Evolutionary conservation across 2,888 invertebrate species (phyloP), one percentile per base, ranked within the genome.

Genomic region (Lobophora halterata): DNA sequence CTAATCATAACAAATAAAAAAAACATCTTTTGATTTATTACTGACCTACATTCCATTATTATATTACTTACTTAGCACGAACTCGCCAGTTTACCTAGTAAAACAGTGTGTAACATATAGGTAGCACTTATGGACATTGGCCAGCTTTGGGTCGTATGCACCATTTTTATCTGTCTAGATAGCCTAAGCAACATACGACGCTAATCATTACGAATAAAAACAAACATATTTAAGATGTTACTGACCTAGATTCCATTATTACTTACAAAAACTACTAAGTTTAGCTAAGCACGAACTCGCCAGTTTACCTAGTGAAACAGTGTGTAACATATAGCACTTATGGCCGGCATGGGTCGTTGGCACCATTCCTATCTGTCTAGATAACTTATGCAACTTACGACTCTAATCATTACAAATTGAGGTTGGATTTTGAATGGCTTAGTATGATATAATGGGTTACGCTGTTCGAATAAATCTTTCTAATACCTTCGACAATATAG

Each of bases 71-170:
- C 31, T 34, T 54, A 43, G 51, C 54, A 52, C 58, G 49, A 55
- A 41, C 13, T 17, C 10, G n/a, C 12, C 54, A n/a, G n/a, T n/a
- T 58, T 54, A 59, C 56, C 52, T 32, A 56, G 54, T 58, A 57
- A 64, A 68, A 61, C 61, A 68, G 64, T 63, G 62, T 63, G 65
- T 66, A 58, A 59, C 64, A 61, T 65, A 66, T 36, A n/a, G n/a
- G n/a, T n/a, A 29, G 27, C 26, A 59, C 60, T 61, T 60, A 61
- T 63, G 63, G 55, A 46, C 61, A n/a, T n/a, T n/a, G n/a, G n/a
- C n/a, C n/a, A n/a, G 50, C 52, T n/a, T 39, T 52, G 35, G 76
- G 68, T 71, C 74, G 44, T 64, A 64, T 73, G 61, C 78, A 66
- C 68, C 67, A 69, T 69, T 73, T 60, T 57, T 35, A 46, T 46